Evolutionary conservation across 2,888 invertebrate genomes (phyloP).

Genomic region (Scaptomyza polygonia): DNA sequence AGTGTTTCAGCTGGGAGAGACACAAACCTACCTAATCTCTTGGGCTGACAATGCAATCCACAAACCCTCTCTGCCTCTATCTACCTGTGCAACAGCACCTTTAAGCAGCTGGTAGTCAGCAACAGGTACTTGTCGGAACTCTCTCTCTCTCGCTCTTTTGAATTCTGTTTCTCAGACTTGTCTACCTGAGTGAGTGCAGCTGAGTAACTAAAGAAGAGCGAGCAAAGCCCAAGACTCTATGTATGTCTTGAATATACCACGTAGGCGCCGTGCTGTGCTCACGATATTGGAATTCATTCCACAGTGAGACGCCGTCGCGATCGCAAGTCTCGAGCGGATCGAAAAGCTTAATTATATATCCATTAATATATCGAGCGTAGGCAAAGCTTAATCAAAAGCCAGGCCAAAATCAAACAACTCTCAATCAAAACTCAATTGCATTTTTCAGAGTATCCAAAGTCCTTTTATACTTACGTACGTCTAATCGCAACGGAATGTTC

Average conservation of each 20-base stretch:
- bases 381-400: conserved; percentile 18
- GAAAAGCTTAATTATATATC: conserved; percentile 6
- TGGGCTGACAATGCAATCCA: conserved; percentile 40
- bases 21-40: conserved; percentile 7
- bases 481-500: conserved; percentile 41
- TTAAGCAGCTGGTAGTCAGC: conserved; percentile 47
- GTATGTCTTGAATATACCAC: conserved; percentile 47
- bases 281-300: conserved; percentile 68
- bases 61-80: conserved; percentile 19
- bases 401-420: conserved; percentile 29
- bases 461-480: conserved; percentile 2
- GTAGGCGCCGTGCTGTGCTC: conserved; percentile 59
- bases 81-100: conserved; percentile 35
- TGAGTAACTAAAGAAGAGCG: conserved; percentile 32
- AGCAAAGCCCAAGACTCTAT: conserved; percentile 6
- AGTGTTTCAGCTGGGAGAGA: conserved; percentile 12
- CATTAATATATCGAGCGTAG: conserved; percentile 21
- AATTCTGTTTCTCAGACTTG: neutral
- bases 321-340: conserved; percentile 67
- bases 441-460: conserved; percentile 11
- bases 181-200: conserved; percentile 32
- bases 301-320: conserved; percentile 78
- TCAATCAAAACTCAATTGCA: conserved; percentile 25
- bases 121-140: conserved; percentile 49
- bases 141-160: neutral